phyloP scores from a whole-genome alignment of 2,888 invertebrate species.

The Cynaeus angustus region DNA sequence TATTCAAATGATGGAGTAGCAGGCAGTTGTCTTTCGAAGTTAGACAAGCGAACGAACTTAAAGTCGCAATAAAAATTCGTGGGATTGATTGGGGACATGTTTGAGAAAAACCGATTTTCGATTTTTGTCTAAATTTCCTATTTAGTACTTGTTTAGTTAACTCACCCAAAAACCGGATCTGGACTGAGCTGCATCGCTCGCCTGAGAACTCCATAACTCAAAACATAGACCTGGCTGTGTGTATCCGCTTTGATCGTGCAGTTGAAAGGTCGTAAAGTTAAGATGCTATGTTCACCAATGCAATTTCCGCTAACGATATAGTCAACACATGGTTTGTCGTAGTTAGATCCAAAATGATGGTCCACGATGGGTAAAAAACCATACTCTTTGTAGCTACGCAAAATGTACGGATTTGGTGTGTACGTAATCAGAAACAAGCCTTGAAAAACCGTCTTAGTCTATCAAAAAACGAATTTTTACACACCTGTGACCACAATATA shows the following conservation, averaged over 20 bases:
- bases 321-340: constrained; percentile 72
- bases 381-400: constrained; percentile 47
- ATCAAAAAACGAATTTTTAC: no score
- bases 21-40: no score
- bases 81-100: no score
- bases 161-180: constrained; percentile 20
- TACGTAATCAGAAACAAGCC: constrained; percentile 22
- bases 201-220: constrained; percentile 69
- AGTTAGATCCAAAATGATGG: constrained; percentile 73
- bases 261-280: constrained; percentile 75
- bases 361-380: constrained; percentile 76
- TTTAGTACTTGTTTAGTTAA: no score
- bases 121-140: no score
- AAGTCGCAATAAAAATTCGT: no score
- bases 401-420: constrained; percentile 4
- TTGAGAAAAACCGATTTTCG: no score
- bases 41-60: no score
- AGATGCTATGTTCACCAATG: constrained; percentile 76
- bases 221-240: constrained; percentile 73
- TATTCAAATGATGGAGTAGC: no score
- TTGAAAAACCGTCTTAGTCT: no score
- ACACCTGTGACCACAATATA: constrained; percentile 70
- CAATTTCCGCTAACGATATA: constrained; percentile 77
- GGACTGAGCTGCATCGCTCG: constrained; percentile 70
- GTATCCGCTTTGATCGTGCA: constrained; percentile 77